These are phyloP conservation scores for Hemitrygon akajei DNA, from an alignment of 2,797 vertebrate species.

Conservation along the genomic window DNA sequence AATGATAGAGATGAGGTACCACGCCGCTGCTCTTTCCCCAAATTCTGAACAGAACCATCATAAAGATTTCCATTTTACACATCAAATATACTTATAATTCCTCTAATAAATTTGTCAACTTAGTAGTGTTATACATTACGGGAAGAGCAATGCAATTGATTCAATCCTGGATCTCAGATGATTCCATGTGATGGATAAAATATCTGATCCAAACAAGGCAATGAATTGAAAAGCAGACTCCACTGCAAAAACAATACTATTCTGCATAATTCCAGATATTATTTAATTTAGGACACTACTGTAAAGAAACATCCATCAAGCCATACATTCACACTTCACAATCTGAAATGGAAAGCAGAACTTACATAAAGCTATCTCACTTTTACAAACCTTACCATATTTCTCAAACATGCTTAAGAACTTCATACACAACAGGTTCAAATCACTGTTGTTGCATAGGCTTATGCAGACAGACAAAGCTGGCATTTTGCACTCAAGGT, in stretches of 20 bases:
- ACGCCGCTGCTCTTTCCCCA: not conserved
- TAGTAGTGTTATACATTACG: not conserved
- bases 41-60: not conserved
- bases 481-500: not conserved
- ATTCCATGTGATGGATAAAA: not conserved
- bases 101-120: not conserved
- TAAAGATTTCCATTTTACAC: not conserved
- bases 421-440: not conserved
- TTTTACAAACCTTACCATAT: not conserved
- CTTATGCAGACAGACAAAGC: constrained; percentile 8
- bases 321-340: not conserved
- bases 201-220: not conserved
- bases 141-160: not conserved
- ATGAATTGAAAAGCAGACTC: not conserved
- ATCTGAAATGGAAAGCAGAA: not conserved
- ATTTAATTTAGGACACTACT: not conserved
- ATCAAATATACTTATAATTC: not conserved
- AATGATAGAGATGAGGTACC: too few relatives aligned
- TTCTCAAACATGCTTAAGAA: not conserved
- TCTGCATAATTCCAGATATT: not conserved
- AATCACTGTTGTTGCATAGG: constrained; percentile 5
- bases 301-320: not conserved
- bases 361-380: not conserved
- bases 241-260: not conserved
- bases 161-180: not conserved